phyloP scores from a whole-genome alignment of 2,888 invertebrate genomes.

The Eurytoma adleriae region DNA sequence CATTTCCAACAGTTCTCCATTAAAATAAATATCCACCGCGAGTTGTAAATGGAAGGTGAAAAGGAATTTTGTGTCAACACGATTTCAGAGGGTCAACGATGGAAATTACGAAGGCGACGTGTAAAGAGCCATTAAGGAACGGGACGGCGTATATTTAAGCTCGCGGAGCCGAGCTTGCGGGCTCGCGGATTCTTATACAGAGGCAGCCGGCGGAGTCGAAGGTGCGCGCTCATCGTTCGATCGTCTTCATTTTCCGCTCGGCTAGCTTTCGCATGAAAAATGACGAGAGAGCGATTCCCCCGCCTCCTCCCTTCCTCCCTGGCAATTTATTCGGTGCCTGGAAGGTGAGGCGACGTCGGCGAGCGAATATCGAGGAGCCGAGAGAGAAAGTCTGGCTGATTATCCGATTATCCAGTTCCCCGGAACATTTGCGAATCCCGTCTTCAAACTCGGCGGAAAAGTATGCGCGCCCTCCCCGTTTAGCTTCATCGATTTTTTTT shows the following conservation, averaged over 20 bases:
- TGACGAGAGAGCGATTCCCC: constrained; percentile 36
- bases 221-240: constrained; percentile 24
- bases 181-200: no score
- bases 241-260: constrained; percentile 53
- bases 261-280: constrained; percentile 48
- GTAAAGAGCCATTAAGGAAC: no score
- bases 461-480: background rate
- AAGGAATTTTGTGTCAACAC: no score
- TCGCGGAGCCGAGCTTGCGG: no score
- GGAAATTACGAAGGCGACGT: no score
- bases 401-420: constrained; percentile 74
- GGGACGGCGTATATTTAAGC: no score
- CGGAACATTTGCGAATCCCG: constrained; percentile 69
- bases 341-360: constrained; percentile 52
- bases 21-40: no score
- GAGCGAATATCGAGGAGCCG: constrained; percentile 69
- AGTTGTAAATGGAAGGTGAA: no score
- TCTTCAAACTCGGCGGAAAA: constrained; percentile 2
- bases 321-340: constrained; percentile 62
- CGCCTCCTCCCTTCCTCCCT: constrained; percentile 13
- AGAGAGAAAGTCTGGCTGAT: constrained; percentile 68
- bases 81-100: no score
- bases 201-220: no score
- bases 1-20: no score
- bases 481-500: no score